Percentiles rank a stretch among this genome's conserved stretches.
Evolutionary conservation across 1,140 invertebrate genomes (phyloP).

Genomic region (Zaprionus tsacasi): DNA sequence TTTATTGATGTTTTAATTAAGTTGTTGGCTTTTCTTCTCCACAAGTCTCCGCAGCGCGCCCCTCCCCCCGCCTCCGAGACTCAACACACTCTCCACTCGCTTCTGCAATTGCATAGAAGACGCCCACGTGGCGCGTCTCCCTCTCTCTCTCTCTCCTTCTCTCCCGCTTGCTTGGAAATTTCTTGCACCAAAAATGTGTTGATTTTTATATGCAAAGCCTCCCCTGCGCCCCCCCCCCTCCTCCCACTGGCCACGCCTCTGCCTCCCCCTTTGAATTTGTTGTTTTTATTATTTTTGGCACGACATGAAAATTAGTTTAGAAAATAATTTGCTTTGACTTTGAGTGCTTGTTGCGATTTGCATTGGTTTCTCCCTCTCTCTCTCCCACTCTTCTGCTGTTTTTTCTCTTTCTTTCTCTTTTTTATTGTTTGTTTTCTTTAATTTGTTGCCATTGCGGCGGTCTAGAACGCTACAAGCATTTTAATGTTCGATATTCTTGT

Average conservation of each 20-base stretch:
- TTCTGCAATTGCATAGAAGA: constrained; percentile 13
- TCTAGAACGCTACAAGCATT: constrained; percentile 24
- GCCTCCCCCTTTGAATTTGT: constrained; percentile 30
- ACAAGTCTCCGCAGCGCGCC: neutral
- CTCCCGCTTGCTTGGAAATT: neutral
- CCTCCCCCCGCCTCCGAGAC: neutral
- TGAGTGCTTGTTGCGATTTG: constrained; percentile 81
- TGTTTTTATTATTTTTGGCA: constrained; percentile 81
- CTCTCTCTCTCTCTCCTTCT: no score
- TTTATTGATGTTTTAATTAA: constrained; percentile 82
- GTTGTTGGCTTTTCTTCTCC: constrained; percentile 60
- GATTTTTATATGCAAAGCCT: constrained; percentile 42
- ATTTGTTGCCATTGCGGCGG: constrained; percentile 46
- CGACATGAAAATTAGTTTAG: constrained; percentile 82
- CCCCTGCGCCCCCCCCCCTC: neutral
- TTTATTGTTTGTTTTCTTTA: constrained; percentile 31
- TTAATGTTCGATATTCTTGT: constrained; percentile 57
- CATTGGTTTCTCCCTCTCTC: constrained; percentile 31
- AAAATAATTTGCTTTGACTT: constrained; percentile 82
- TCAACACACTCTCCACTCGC: neutral
- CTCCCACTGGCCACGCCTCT: neutral
- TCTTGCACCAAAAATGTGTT: constrained; percentile 35
- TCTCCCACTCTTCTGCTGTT: neutral
- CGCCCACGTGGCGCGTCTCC: constrained; percentile 13
- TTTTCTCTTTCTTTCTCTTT: neutral